Evolutionary conservation across 1,140 invertebrate species (phyloP).

Genomic region (Drosophila fuyamai): DNA sequence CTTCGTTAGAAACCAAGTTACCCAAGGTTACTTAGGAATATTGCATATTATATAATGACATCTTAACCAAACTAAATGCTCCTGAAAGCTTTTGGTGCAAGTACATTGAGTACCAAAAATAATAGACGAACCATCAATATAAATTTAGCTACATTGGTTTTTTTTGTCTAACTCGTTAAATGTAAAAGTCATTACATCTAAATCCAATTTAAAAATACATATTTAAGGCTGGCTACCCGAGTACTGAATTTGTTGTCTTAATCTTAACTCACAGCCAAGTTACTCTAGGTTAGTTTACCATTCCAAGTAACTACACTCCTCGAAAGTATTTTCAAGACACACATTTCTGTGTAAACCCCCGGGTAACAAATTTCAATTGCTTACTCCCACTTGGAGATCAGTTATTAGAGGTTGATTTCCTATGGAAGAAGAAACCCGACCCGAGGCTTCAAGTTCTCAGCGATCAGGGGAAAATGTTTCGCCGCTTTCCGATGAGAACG

Average conservation of each 20-base stretch:
- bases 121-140: background rate
- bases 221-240: no score
- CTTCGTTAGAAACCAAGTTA: background rate
- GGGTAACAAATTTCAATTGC: constrained; percentile 9
- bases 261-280: background rate
- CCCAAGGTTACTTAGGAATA: background rate
- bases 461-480: constrained; percentile 21
- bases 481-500: constrained; percentile 30
- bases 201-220: no score
- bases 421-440: constrained; percentile 7
- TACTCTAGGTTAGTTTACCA: background rate
- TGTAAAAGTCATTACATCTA: no score
- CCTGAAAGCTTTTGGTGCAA: background rate
- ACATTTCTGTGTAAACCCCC: constrained; percentile 2
- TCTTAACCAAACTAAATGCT: background rate
- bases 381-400: background rate
- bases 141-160: background rate
- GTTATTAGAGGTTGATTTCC: constrained; percentile 24
- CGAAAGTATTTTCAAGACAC: background rate
- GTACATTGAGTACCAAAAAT: background rate
- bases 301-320: no score
- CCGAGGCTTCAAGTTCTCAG: constrained; percentile 44
- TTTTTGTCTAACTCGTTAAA: background rate
- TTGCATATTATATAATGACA: background rate
- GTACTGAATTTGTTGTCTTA: no score